Evolutionary conservation across 2,888 invertebrate species (phyloP), one percentile per base, ranked within the genome.

Genomic region (Schizaphis graminum): DNA sequence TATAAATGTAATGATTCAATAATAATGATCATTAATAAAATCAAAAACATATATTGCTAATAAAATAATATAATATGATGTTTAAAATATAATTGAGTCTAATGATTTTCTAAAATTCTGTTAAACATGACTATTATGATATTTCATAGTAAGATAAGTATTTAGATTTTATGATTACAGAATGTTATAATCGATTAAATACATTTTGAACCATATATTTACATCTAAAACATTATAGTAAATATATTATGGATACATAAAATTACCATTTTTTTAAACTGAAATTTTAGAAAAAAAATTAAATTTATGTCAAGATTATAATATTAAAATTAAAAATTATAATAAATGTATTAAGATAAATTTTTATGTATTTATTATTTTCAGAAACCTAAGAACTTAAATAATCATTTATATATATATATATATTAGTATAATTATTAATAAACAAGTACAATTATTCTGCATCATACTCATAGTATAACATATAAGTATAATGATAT

Each of bases 11-110:
- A 53, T 47, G 21, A 91, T 47, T 21, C 3, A 77, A 47, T n/a
- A 67, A 53, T 21, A 84, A 86, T 86, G 47, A 26, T 44, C 13
- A 86, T 44, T 67, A 90, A 90, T 28, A 89, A 57, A 86, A 89
- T 89, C 28, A 89, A 44, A 44, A 26, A 57, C 44, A 28, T 89
- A 8, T 28, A 61, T 61, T 35, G 8, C n/a, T 88, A 53, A 47
- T 88, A 53, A 28, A 28, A 87, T n/a, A 35, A 87, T 53, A 87
- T 53, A n/a, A n/a, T n/a, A 47, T 47, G 1, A 86, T 44, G 13
- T 28, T 44, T 47, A 86, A 41, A 85, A 41, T 5, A 85, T 85
- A n/a, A 77, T 44, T 86, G 86, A 28, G 11, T 13, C 13, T 47
- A 47, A 86, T 28, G 1, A 44, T 47, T 86, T 28, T 13, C 47